Base-by-base conservation (phyloP, 2,797 vertebrate species). In the Acanthopagrus latus region DNA sequence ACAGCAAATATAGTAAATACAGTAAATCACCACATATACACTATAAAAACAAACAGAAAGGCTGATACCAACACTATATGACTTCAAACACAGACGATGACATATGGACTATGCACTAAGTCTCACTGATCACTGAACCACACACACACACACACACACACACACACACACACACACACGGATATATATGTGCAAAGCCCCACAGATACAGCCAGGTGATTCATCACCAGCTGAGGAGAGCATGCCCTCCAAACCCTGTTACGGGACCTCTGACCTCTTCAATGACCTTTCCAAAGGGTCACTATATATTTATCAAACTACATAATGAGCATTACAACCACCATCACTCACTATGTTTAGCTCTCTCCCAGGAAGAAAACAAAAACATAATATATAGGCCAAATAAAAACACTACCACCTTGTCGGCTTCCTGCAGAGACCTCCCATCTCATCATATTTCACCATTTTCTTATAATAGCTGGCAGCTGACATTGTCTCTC, bases 271-370 rank as follows among this genome's bases (percentile, higher is more conserved):
- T 88, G 89, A 82, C 82, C 87, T 81, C 60, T 79, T 54, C 74
- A 82, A 43, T 79, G 82, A 87, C 90, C 86, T 86, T 70, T 60
- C 74, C 47, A 27, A 70, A 60, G 76, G 81, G 78, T 85, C 77
- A 59, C 5, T 59, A 81, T 66, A 89, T 83, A 92, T 92, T 90
- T 90, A 90, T 92, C 92, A 92, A 92, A 88, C 82, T 82, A 73
- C 86, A 87, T 91, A 91, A 93, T 88, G 84, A 91, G 85, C 65
- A 84, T 88, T 88, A 85, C 84, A 86, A 43, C 74, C 64, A 44
- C 72, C 76, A 88, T 91, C 85, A 51, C 67, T 91, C 88, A 78
- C 72, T 57, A 75, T 66, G 76, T 76, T 67, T 69, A 69, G 25
- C 23, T 79, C 63, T 59, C 72, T 79, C 69, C 7, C 33, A 33